A percentile compares a stretch with the other conserved stretches of the same genome.
Conservation (phyloP, 2,888 invertebrate species). For the Prosapia bicincta region DNA sequence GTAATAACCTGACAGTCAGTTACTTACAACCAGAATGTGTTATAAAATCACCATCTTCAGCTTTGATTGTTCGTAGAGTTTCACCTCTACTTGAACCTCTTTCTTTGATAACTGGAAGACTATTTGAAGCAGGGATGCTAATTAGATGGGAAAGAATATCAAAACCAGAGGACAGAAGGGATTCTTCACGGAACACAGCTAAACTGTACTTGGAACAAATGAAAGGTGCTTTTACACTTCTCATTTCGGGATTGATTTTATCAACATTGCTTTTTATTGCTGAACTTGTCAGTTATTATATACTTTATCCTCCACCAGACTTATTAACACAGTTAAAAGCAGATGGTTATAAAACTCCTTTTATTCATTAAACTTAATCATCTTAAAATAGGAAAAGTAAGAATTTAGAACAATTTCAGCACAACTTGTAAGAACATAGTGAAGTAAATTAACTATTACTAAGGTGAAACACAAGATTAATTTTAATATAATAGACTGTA, state of each 20-base stretch:
- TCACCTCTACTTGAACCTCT: slow-evolving; percentile 22
- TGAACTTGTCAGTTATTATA: slow-evolving; percentile 3
- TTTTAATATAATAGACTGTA: no score
- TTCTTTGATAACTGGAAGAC: slow-evolving; percentile 10
- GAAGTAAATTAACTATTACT: no score
- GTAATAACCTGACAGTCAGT: slow-evolving; percentile 4
- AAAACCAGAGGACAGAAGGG: not conserved
- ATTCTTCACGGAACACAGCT: not conserved
- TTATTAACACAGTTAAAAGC: slow-evolving; percentile 11
- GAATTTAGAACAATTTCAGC: no score
- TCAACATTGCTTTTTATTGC: slow-evolving; percentile 10
- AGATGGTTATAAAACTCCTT: slow-evolving; percentile 20
- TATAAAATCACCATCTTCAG: slow-evolving; percentile 22
- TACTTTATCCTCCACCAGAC: slow-evolving; percentile 17
- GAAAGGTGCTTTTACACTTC: slow-evolving; percentile 19
- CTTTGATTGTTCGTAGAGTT: slow-evolving; percentile 17
- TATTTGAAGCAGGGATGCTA: slow-evolving; percentile 24
- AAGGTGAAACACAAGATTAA: no score
- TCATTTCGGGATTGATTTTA: slow-evolving; percentile 9
- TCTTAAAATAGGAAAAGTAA: not conserved
- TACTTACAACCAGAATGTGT: slow-evolving; percentile 20
- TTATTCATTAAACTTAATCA: not conserved
- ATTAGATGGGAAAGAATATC: slow-evolving; percentile 16
- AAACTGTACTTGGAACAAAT: slow-evolving; percentile 22
- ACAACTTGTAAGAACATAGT: no score